A percentile compares a stretch with the other conserved stretches of the same genome.
Conservation (phyloP, 2,113 vertebrate genomes). For the Pelmatolapia mariae region DNA sequence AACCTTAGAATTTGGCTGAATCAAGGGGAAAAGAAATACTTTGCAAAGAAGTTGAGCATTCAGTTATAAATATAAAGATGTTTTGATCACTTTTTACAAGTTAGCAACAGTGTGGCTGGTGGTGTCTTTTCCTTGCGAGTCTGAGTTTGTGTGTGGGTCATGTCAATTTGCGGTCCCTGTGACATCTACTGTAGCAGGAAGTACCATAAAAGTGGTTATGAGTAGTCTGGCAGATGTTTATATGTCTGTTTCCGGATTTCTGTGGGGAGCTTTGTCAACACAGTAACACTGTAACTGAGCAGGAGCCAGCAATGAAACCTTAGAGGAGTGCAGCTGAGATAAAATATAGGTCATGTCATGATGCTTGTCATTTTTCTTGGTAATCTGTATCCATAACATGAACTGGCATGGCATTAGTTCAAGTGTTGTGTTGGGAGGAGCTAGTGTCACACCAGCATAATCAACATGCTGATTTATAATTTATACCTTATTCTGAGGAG, state of each 20-base stretch:
- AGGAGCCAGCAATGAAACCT: not conserved
- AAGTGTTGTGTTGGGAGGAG: not conserved
- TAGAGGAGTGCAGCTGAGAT: not conserved
- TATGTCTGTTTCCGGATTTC: not conserved
- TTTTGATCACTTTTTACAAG: not conserved
- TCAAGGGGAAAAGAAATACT: not conserved
- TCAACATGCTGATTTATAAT: not conserved
- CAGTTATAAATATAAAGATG: not conserved
- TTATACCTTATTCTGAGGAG: fast-evolving
- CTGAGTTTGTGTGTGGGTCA: not conserved
- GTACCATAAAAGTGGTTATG: not conserved
- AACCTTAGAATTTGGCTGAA: not conserved
- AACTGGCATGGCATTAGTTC: not conserved
- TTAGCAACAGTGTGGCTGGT: not conserved
- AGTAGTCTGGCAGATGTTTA: not conserved
- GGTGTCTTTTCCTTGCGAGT: not conserved
- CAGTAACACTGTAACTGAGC: not conserved
- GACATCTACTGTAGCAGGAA: not conserved
- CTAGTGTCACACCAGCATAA: not conserved
- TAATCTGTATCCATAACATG: not conserved
- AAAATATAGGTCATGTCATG: not conserved
- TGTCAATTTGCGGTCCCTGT: not conserved
- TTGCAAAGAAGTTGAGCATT: not conserved
- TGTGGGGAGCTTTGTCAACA: not conserved
- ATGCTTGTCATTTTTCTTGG: not conserved